A percentile compares a stretch with the other conserved stretches of the same genome.
phyloP scores from a whole-genome alignment of 2,113 vertebrate species.

The Capreolus pygargus region DNA sequence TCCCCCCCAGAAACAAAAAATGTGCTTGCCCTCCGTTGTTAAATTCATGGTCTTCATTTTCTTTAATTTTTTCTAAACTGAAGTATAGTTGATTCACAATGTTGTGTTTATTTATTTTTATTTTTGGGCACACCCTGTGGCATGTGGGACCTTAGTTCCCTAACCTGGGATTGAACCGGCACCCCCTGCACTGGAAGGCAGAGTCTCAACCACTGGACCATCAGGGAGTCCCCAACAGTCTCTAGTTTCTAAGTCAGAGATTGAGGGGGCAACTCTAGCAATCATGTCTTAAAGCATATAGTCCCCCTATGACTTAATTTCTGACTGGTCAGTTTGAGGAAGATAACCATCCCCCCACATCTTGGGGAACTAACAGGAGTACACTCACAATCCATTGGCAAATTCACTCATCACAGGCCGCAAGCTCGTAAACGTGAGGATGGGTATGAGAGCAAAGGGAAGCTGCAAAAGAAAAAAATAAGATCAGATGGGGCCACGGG shows the following conservation, averaged over 20 bases:
- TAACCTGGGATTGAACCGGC: background rate
- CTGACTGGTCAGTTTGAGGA: background rate
- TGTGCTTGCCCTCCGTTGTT: background rate
- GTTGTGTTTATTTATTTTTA: background rate
- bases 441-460: constrained; percentile 95
- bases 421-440: constrained; percentile 95
- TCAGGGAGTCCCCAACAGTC: background rate
- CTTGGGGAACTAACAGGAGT: background rate
- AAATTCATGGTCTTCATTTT: background rate
- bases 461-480: constrained; percentile 81
- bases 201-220: background rate
- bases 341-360: background rate
- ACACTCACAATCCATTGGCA: constrained; percentile 93
- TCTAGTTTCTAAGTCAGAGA: background rate
- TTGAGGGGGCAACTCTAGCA: background rate
- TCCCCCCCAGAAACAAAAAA: background rate
- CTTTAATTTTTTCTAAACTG: background rate
- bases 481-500: background rate
- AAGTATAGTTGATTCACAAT: background rate
- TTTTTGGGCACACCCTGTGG: background rate
- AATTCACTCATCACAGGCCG: constrained; percentile 93
- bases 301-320: background rate
- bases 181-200: background rate
- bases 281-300: background rate
- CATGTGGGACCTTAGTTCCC: background rate